Percentiles rank a stretch among this genome's conserved stretches.
Evolutionary conservation across 92 coral and sea anemone species (phyloP).

Genomic region (Micromussa lordhowensis): DNA sequence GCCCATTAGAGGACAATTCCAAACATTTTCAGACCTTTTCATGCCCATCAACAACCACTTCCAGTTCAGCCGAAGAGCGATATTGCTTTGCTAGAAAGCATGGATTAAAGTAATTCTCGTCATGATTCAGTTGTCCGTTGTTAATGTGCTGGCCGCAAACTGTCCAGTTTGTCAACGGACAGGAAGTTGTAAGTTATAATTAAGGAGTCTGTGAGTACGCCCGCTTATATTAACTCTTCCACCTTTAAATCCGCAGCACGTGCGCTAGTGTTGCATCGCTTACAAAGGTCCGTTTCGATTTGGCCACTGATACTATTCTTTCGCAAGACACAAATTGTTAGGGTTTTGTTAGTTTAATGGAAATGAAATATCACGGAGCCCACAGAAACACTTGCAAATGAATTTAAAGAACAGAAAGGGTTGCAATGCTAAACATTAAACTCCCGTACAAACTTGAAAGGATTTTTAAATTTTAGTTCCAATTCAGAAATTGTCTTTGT

Average conservation of each 20-base stretch:
- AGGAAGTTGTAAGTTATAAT: no score
- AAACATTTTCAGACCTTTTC: no score
- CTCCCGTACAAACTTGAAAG: background rate
- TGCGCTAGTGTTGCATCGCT: constrained; percentile 38
- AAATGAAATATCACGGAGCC: constrained; percentile 16
- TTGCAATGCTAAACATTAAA: constrained; percentile 20
- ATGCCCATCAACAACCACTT: no score
- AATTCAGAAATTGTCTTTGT: constrained; percentile 38
- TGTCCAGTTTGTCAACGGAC: no score
- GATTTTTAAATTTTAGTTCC: constrained; percentile 9
- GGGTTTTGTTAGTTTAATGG: constrained; percentile 1
- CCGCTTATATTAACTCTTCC: no score
- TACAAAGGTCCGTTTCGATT: constrained; percentile 34
- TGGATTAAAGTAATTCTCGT: no score
- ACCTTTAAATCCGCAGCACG: background rate
- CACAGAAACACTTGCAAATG: constrained; percentile 20
- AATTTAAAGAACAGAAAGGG: constrained; percentile 14
- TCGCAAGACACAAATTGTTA: constrained; percentile 1
- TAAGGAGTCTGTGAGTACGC: no score
- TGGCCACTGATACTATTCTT: constrained; percentile 34
- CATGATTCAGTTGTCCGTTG: no score
- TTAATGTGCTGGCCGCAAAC: no score
- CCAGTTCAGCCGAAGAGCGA: no score
- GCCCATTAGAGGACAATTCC: no score
- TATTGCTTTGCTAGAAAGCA: no score